A percentile compares a stretch with the other conserved stretches of the same genome.
Evolutionary conservation across 2,888 invertebrate genomes (phyloP).

Genomic region (Reticulitermes lucifugus): DNA sequence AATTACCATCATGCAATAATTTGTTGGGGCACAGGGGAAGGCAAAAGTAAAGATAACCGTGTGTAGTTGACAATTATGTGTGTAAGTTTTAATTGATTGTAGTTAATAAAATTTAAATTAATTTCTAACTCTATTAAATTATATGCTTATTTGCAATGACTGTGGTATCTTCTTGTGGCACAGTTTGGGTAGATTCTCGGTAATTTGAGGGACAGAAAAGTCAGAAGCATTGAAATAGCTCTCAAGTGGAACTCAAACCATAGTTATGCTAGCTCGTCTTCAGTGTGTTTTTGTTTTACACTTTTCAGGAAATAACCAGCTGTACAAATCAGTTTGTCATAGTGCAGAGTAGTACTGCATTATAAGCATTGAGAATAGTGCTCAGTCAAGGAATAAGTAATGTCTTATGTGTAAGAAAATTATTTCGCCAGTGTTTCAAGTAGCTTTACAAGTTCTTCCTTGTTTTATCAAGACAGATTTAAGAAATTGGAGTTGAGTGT

Average conservation of each 20-base stretch:
- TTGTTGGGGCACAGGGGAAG: slow-evolving; percentile 35
- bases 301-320: not conserved
- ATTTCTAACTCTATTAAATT: slow-evolving; percentile 26
- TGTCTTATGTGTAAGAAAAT: slow-evolving; percentile 20
- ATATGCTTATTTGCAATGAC: not conserved
- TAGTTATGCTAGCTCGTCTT: not conserved
- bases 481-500: not conserved
- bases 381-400: slow-evolving; percentile 21
- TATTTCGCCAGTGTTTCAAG: slow-evolving; percentile 22
- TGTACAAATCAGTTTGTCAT: not conserved
- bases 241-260: not conserved
- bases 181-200: not conserved
- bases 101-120: slow-evolving; percentile 13
- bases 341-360: slow-evolving; percentile 25
- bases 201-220: not conserved
- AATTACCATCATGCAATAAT: slow-evolving; percentile 37
- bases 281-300: not conserved
- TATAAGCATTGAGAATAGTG: slow-evolving; percentile 32
- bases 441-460: slow-evolving; percentile 17
- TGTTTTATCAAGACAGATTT: slow-evolving; percentile 18
- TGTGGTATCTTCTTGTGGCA: not conserved
- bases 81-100: slow-evolving; percentile 32
- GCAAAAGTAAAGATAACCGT: slow-evolving; percentile 24
- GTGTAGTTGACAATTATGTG: slow-evolving; percentile 24
- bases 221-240: not conserved